Evolutionary conservation across 2,888 invertebrate species (phyloP).

Genomic region (Drosophila engyochracea): DNA sequence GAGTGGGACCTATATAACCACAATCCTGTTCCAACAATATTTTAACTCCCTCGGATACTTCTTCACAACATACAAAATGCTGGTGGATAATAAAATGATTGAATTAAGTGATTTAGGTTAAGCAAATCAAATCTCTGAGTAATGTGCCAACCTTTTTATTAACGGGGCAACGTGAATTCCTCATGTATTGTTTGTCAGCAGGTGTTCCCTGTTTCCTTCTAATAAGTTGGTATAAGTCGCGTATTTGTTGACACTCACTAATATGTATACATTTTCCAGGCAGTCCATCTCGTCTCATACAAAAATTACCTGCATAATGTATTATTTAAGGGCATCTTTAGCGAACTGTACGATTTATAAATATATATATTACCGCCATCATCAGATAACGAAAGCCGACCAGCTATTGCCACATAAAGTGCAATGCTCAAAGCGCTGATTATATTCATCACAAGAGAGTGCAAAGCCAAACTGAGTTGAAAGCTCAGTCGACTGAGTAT

Average conservation of each 20-base stretch:
- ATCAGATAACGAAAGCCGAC: background rate
- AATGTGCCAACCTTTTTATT: background rate
- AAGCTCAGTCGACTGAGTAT: background rate
- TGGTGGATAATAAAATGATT: background rate
- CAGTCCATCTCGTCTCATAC: conserved; percentile 2
- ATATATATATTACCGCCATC: background rate
- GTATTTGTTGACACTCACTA: background rate
- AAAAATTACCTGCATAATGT: background rate
- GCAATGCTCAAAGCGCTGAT: background rate
- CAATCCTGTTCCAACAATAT: conserved; percentile 12
- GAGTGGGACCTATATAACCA: background rate
- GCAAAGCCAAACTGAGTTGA: background rate
- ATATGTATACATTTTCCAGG: conserved; percentile 9
- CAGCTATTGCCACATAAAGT: background rate
- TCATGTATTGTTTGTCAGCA: background rate
- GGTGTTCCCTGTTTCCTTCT: rapidly evolving
- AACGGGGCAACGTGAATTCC: background rate
- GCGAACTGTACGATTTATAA: background rate
- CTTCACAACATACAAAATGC: conserved; percentile 18
- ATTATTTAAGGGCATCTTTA: background rate
- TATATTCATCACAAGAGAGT: conserved; percentile 13
- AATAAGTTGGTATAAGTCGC: rapidly evolving
- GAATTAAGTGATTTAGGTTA: background rate
- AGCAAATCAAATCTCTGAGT: too few relatives aligned
- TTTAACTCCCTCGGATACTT: conserved; percentile 7